Evolutionary conservation across 2,113 vertebrate species (phyloP).

Genomic region (Siniperca chuatsi): DNA sequence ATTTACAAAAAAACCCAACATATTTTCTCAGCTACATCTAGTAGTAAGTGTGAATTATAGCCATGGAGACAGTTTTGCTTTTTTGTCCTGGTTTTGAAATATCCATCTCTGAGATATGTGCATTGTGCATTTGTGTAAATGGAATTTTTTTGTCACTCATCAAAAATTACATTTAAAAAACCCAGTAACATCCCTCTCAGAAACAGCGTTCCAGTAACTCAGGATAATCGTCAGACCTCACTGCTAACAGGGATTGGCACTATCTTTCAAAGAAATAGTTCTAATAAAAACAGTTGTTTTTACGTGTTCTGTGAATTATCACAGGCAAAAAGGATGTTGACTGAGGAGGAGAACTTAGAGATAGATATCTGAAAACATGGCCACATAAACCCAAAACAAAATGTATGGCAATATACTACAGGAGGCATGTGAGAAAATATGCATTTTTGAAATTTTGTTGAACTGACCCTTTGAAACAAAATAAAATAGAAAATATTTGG

Average conservation of each 20-base stretch:
- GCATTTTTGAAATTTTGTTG: neutral
- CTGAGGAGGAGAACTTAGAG: neutral
- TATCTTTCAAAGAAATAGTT: neutral
- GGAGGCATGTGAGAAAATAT: too few species aligned
- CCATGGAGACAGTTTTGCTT: neutral
- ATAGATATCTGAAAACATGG: neutral
- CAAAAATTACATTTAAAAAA: neutral
- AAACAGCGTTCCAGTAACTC: neutral
- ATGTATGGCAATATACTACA: neutral
- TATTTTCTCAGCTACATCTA: neutral
- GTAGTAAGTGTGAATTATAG: neutral
- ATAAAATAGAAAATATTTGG: too few species aligned
- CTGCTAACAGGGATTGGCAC: neutral
- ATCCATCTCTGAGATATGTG: neutral
- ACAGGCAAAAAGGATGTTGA: neutral
- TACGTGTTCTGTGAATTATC: neutral
- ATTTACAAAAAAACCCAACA: neutral
- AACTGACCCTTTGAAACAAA: neutral
- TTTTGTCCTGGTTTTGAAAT: neutral
- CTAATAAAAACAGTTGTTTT: conserved; percentile 9
- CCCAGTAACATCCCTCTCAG: neutral
- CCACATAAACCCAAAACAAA: neutral
- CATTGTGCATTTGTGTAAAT: neutral
- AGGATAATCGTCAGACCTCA: neutral
- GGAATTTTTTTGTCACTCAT: neutral